Evolutionary conservation across 2,113 vertebrate species (phyloP).

Genomic region (Pelodiscus sinensis): DNA sequence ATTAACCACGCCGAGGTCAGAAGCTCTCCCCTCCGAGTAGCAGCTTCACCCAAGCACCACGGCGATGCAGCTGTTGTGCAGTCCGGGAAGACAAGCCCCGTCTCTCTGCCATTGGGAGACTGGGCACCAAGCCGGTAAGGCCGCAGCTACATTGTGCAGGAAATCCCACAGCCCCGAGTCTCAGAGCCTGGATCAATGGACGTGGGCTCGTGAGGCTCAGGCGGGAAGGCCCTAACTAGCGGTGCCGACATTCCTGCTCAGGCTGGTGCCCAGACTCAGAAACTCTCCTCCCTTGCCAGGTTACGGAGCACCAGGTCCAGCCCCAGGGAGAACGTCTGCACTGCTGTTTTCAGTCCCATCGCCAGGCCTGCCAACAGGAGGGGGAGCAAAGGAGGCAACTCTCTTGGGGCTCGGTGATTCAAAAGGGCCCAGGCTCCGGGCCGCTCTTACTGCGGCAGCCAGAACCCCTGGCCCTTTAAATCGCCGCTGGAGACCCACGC

Average conservation of each 20-base stretch:
- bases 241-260: not conserved
- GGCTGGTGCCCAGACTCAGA: not conserved
- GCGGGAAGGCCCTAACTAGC: not conserved
- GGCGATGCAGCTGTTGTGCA: not conserved
- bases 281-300: not conserved
- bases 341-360: not conserved
- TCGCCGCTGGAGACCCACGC: too few relatives aligned
- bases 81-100: not conserved
- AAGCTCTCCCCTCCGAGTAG: not conserved
- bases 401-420: too few relatives aligned
- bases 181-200: not conserved
- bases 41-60: not conserved
- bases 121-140: not conserved
- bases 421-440: too few relatives aligned
- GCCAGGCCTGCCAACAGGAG: too few relatives aligned
- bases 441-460: too few relatives aligned
- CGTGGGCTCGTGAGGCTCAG: too few relatives aligned
- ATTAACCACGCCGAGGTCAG: not conserved
- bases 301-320: not conserved
- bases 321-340: not conserved
- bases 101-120: not conserved
- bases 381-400: too few relatives aligned
- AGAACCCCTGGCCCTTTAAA: too few relatives aligned
- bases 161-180: not conserved
- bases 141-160: not conserved